Evolutionary conservation across 2,113 vertebrate genomes (phyloP).

Genomic region (Thomomys bottae): DNA sequence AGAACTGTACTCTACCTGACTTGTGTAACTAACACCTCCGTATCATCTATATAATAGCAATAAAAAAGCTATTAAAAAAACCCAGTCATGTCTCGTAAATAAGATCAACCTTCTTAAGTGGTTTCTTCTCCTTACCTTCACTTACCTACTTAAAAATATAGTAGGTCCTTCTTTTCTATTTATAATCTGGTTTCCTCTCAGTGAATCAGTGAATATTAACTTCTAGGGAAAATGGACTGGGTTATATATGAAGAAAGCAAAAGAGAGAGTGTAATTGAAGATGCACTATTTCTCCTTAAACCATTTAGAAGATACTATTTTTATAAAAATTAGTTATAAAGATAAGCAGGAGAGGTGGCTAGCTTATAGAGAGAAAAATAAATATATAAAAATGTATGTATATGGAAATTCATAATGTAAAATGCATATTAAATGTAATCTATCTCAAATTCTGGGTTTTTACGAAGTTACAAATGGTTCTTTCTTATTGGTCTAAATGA

Average conservation of each 20-base stretch:
- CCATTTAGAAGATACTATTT: neutral
- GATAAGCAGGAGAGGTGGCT: neutral
- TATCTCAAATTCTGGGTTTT: neutral
- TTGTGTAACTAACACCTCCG: no score
- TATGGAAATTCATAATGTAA: neutral
- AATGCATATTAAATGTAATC: conserved; percentile 43
- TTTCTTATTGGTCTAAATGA: neutral
- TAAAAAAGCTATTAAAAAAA: neutral
- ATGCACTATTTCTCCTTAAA: neutral
- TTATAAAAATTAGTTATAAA: neutral
- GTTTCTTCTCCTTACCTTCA: neutral
- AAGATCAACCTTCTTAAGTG: neutral
- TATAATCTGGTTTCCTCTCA: neutral
- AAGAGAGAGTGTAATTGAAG: neutral
- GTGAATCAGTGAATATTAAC: neutral
- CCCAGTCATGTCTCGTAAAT: neutral
- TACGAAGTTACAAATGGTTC: neutral
- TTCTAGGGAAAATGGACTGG: neutral
- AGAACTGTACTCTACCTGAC: no score
- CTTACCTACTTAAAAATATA: neutral
- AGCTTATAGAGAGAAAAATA: conserved; percentile 10
- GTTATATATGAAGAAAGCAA: neutral
- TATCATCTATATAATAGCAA: neutral
- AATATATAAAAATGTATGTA: neutral
- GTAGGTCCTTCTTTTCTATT: neutral